Percentiles rank a stretch among this genome's conserved stretches.
Conservation (phyloP, 2,888 invertebrate species). For the Torymus tubicola region DNA sequence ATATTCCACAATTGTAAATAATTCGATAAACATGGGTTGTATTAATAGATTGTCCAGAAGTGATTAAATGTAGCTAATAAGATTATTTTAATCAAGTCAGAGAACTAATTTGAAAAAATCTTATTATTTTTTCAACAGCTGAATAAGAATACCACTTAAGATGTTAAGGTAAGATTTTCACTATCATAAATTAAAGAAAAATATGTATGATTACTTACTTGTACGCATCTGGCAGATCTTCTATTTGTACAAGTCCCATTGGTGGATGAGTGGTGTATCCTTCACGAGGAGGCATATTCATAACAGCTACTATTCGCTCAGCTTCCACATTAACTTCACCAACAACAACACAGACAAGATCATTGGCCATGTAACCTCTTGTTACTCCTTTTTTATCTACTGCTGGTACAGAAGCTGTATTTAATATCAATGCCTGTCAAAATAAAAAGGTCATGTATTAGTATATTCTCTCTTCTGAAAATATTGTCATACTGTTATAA, state of each 20-base stretch:
- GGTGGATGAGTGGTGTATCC: slow-evolving; percentile 85
- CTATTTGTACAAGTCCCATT: slow-evolving; percentile 89
- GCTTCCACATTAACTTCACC: slow-evolving; percentile 91
- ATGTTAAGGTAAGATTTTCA: slow-evolving; percentile 4
- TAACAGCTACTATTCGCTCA: slow-evolving; percentile 91
- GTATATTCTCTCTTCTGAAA: background rate
- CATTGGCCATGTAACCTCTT: slow-evolving; percentile 88
- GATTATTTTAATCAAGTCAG: no score
- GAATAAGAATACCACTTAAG: slow-evolving; percentile 35
- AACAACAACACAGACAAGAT: slow-evolving; percentile 92
- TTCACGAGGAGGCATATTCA: slow-evolving; percentile 87
- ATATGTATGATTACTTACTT: slow-evolving; percentile 80
- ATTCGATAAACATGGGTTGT: slow-evolving; percentile 25
- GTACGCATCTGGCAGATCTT: slow-evolving; percentile 89
- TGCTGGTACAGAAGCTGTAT: slow-evolving; percentile 82
- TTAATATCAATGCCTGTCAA: slow-evolving; percentile 73
- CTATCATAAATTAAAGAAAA: no score
- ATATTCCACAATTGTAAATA: slow-evolving; percentile 23
- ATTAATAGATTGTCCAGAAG: slow-evolving; percentile 15
- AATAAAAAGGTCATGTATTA: background rate
- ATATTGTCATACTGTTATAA: slow-evolving; percentile 5
- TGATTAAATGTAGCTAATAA: no score
- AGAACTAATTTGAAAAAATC: slow-evolving; percentile 16
- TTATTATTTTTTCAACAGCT: slow-evolving; percentile 15
- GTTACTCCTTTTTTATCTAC: slow-evolving; percentile 88